Conservation (phyloP, 1,140 invertebrate genomes). For the Apis dorsata region DNA sequence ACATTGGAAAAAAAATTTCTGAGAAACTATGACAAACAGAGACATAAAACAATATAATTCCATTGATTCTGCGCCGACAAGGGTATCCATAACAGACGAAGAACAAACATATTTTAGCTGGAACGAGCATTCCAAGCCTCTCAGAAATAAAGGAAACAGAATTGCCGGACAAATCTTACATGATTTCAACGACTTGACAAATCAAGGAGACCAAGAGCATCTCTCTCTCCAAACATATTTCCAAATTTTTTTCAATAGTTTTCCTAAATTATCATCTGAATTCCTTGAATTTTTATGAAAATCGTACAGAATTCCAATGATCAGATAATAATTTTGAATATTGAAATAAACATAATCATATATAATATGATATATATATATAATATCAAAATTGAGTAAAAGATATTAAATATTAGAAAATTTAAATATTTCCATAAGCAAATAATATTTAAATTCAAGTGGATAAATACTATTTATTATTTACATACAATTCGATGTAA, state of each 20-base stretch:
- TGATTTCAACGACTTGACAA: neutral
- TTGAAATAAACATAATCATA: too few relatives aligned
- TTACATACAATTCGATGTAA: too few relatives aligned
- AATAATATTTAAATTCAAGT: too few relatives aligned
- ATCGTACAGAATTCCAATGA: neutral
- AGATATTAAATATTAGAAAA: too few relatives aligned
- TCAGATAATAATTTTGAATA: too few relatives aligned
- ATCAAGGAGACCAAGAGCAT: too few relatives aligned
- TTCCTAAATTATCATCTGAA: neutral
- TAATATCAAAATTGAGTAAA: too few relatives aligned
- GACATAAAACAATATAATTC: neutral
- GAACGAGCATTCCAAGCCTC: neutral
- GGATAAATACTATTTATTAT: too few relatives aligned
- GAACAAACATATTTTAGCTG: neutral
- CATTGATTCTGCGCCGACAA: neutral
- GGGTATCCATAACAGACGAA: neutral
- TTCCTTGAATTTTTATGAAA: neutral
- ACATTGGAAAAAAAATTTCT: neutral
- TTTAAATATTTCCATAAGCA: too few relatives aligned
- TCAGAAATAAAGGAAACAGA: slow-evolving; percentile 10
- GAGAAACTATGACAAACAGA: neutral
- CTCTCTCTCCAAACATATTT: neutral
- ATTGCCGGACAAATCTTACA: neutral
- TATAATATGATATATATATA: too few relatives aligned
- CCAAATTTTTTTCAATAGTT: neutral